Percentiles rank a stretch among this genome's conserved stretches.
Evolutionary conservation across 2,888 invertebrate species (phyloP).

Genomic region (Imbricaverruca yamaguchii): DNA sequence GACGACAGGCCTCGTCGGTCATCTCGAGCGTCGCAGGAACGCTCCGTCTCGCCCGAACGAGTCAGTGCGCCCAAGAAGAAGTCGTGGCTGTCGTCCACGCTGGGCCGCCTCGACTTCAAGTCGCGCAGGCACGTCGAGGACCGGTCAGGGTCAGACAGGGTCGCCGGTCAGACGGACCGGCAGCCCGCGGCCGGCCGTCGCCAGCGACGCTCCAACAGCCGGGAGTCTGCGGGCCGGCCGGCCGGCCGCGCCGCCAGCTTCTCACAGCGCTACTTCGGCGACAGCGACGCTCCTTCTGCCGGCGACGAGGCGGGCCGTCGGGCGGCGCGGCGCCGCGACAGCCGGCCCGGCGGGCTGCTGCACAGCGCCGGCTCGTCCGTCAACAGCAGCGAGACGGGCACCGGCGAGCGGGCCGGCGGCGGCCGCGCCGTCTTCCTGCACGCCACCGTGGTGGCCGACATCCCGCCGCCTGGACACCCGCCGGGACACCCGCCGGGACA

Average conservation of each 20-base stretch:
- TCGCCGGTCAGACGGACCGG: background rate
- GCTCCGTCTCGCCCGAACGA: conserved; percentile 11
- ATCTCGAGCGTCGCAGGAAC: background rate
- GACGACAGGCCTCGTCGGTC: background rate
- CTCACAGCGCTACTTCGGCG: conserved; percentile 32
- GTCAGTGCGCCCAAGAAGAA: conserved; percentile 24
- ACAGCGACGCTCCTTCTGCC: conserved; percentile 26
- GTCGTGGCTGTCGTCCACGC: conserved; percentile 30
- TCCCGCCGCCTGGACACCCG: conserved; percentile 32
- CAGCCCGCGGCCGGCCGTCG: background rate
- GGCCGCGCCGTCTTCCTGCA: conserved; percentile 36
- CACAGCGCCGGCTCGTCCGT: conserved; percentile 23
- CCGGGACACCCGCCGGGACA: too few species aligned
- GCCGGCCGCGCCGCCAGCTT: conserved; percentile 27
- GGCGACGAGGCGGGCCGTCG: background rate
- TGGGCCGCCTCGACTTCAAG: conserved; percentile 26
- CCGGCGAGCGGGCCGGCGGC: conserved; percentile 24
- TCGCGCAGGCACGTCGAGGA: conserved; percentile 14
- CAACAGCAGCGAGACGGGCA: conserved; percentile 27
- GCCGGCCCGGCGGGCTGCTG: background rate
- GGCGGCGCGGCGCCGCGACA: background rate
- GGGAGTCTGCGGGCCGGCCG: conserved; percentile 5
- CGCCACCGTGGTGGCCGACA: conserved; percentile 36
- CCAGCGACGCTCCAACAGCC: background rate
- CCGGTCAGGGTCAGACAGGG: too few species aligned